A percentile compares a stretch with the other conserved stretches of the same genome.
phyloP scores from a whole-genome alignment of 1,140 invertebrate species.

The Drosophila ananassae region DNA sequence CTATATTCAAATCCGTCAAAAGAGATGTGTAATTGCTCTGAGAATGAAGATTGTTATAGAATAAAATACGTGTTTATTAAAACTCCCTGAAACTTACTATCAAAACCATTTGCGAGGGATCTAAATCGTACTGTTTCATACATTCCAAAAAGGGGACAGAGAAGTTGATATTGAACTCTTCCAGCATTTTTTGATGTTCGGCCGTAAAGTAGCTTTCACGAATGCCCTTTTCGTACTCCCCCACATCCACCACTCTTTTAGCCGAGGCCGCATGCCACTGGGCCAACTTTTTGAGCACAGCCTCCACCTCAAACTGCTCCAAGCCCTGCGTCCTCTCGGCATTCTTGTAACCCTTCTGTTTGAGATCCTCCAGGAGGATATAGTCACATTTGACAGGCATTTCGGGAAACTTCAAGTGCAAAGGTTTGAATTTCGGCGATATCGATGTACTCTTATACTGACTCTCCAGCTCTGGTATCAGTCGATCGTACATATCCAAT shows the following conservation, averaged over 20 bases:
- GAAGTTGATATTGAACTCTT: slow-evolving; percentile 59
- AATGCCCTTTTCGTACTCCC: slow-evolving; percentile 51
- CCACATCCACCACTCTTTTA: slow-evolving; percentile 42
- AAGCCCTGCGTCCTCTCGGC: slow-evolving; percentile 85
- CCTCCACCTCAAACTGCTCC: slow-evolving; percentile 84
- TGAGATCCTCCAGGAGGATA: slow-evolving; percentile 62
- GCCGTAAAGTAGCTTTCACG: slow-evolving; percentile 57
- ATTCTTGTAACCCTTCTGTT: slow-evolving; percentile 70
- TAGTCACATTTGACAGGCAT: slow-evolving; percentile 54
- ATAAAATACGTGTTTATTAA: neutral
- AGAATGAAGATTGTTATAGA: neutral
- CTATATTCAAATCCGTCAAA: slow-evolving; percentile 65
- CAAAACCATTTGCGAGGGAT: slow-evolving; percentile 53
- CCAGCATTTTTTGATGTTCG: slow-evolving; percentile 54
- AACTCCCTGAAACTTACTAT: slow-evolving; percentile 41
- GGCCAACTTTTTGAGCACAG: slow-evolving; percentile 85
- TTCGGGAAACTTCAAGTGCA: slow-evolving; percentile 49
- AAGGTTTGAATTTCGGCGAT: slow-evolving; percentile 50
- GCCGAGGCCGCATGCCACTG: slow-evolving; percentile 85
- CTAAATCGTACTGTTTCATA: slow-evolving; percentile 59
- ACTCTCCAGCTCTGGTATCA: slow-evolving; percentile 61
- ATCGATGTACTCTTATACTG: slow-evolving; percentile 50
- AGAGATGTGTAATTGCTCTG: slow-evolving; percentile 64
- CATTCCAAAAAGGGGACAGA: slow-evolving; percentile 66
- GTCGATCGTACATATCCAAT: slow-evolving; percentile 60